Evolutionary conservation across 2,888 invertebrate species (phyloP).

Genomic region (Rhagophthalmus giganteus): DNA sequence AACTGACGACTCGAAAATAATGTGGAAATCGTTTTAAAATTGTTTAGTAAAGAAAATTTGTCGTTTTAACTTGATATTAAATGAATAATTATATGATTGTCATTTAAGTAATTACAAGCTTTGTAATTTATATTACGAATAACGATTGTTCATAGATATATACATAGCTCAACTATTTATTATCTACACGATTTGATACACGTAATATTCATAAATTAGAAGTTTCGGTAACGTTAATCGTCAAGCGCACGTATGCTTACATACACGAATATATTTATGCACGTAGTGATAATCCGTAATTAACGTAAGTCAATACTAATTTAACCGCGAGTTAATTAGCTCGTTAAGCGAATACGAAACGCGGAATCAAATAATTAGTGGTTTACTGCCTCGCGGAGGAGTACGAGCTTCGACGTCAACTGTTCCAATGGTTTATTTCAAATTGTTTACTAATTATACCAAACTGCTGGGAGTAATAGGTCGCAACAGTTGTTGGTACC

Average conservation of each 20-base stretch:
- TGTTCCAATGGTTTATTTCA: constrained; percentile 24
- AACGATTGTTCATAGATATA: too few species aligned
- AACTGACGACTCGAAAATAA: too few species aligned
- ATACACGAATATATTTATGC: constrained; percentile 13
- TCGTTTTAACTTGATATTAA: too few species aligned
- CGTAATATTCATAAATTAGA: too few species aligned
- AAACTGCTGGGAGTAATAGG: constrained; percentile 30
- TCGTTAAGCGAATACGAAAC: constrained; percentile 43
- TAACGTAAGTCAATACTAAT: constrained; percentile 42
- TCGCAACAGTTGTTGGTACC: constrained; percentile 29
- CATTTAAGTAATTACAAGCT: too few species aligned
- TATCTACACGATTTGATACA: too few species aligned
- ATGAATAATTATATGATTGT: too few species aligned
- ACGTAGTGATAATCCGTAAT: constrained; percentile 26
- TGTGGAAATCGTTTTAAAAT: too few species aligned
- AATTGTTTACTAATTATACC: constrained; percentile 33
- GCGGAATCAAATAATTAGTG: constrained; percentile 40
- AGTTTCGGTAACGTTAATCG: not conserved
- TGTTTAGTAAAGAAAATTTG: too few species aligned
- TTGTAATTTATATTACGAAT: too few species aligned
- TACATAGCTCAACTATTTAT: too few species aligned
- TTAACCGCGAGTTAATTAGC: constrained; percentile 40
- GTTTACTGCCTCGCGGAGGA: constrained; percentile 21
- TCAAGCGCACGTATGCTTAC: not conserved
- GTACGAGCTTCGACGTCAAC: constrained; percentile 23